Evolutionary conservation across 2,888 invertebrate species (phyloP).

Genomic region (Cordilura impudica): DNA sequence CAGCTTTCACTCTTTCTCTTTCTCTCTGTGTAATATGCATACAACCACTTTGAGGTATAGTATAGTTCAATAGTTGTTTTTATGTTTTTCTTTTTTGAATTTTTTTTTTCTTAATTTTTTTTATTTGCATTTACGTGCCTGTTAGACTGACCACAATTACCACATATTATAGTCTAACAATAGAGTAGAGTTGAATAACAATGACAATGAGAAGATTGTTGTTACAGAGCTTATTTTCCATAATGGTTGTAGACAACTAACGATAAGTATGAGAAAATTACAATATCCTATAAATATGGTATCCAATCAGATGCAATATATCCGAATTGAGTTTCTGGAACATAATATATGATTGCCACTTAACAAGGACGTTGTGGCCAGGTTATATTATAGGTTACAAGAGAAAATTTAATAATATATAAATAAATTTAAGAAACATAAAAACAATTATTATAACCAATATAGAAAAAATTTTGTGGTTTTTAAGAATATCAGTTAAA

Average conservation of each 20-base stretch:
- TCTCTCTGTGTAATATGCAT: background rate
- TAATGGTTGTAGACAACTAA: background rate
- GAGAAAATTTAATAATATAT: too few species aligned
- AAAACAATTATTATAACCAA: too few species aligned
- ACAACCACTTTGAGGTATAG: background rate
- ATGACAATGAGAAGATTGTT: constrained; percentile 21
- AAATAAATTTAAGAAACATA: too few species aligned
- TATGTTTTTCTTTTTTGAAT: background rate
- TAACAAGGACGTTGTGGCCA: too few species aligned
- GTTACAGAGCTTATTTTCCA: background rate
- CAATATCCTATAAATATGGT: constrained; percentile 39
- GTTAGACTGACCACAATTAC: constrained; percentile 55
- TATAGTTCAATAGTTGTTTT: constrained; percentile 41
- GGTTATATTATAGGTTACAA: too few species aligned
- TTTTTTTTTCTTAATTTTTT: background rate
- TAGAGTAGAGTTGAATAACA: constrained; percentile 30
- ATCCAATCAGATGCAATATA: background rate
- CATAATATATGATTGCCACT: too few species aligned
- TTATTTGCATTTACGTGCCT: constrained; percentile 38
- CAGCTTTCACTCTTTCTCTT: too few species aligned
- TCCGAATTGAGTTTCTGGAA: too few species aligned
- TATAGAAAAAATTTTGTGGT: too few species aligned
- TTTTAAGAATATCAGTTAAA: too few species aligned
- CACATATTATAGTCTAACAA: constrained; percentile 54
- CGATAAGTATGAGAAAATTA: constrained; percentile 33